Percentiles rank a stretch among this genome's conserved stretches.
These are phyloP conservation scores for Acrocephalus arundinaceus DNA, from an alignment of 2,113 vertebrate species.

Conservation along the genomic window DNA sequence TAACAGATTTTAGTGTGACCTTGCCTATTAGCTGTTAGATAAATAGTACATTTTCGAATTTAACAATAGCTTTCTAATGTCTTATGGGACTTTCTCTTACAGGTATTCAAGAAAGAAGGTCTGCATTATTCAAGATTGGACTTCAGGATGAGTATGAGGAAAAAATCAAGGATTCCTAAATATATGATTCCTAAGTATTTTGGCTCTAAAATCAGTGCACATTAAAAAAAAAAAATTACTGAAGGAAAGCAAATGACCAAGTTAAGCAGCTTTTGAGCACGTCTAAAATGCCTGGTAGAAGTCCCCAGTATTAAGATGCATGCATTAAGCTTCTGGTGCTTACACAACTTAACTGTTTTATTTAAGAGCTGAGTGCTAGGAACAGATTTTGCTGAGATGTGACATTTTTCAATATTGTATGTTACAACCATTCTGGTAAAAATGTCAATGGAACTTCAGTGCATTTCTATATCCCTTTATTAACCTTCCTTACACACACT, in stretches of 20 bases:
- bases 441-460: background rate
- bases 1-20: background rate
- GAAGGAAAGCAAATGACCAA: background rate
- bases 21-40: background rate
- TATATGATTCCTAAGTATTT: background rate
- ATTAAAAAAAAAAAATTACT: background rate
- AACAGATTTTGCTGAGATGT: background rate
- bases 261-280: background rate
- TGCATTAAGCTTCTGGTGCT: background rate
- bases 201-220: background rate
- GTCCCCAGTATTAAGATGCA: background rate
- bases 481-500: background rate
- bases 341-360: background rate
- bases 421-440: background rate
- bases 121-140: background rate
- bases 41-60: background rate
- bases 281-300: background rate
- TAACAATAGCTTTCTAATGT: background rate
- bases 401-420: background rate
- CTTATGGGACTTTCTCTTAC: conserved; percentile 40
- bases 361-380: background rate
- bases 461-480: background rate
- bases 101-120: conserved; percentile 48
- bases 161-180: background rate
- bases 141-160: background rate